Percentiles rank a stretch among this genome's conserved stretches.
Evolutionary conservation across 1,140 invertebrate genomes (phyloP).

Genomic region (Capitella teleta): DNA sequence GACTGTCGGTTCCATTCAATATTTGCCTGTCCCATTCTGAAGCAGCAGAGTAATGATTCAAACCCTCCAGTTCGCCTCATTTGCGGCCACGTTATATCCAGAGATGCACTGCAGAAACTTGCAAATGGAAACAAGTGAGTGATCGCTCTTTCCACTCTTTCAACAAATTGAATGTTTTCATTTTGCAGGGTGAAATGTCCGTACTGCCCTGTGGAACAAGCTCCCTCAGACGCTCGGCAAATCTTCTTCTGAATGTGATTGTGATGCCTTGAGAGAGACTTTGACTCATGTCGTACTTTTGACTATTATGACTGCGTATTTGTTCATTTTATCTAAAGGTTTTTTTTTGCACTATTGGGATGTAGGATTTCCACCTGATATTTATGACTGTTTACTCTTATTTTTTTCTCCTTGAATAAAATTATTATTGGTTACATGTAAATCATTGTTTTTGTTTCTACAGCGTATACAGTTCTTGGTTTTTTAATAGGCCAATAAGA

Average conservation of each 20-base stretch:
- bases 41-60: conserved; percentile 87
- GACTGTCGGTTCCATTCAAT: conserved; percentile 89
- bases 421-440: no score
- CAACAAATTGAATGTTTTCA: conserved; percentile 11
- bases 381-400: no score
- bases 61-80: conserved; percentile 95
- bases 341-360: no score
- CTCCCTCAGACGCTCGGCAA: conserved; percentile 76
- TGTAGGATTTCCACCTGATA: no score
- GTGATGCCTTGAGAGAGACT: no score
- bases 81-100: conserved; percentile 96
- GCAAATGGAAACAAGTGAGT: conserved; percentile 79
- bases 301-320: no score
- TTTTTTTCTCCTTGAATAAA: no score
- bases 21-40: conserved; percentile 94
- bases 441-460: no score
- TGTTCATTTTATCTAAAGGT: no score
- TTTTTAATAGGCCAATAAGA: no score
- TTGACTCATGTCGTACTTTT: no score
- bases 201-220: conserved; percentile 94
- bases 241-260: conserved; percentile 87
- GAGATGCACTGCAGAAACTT: conserved; percentile 90
- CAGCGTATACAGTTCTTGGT: no score
- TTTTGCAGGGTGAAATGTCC: conserved; percentile 86
- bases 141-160: conserved; percentile 13